Percentiles rank a stretch among this genome's conserved stretches.
phyloP scores from a whole-genome alignment of 2,888 invertebrate genomes.

The Hoplodrina ambigua region DNA sequence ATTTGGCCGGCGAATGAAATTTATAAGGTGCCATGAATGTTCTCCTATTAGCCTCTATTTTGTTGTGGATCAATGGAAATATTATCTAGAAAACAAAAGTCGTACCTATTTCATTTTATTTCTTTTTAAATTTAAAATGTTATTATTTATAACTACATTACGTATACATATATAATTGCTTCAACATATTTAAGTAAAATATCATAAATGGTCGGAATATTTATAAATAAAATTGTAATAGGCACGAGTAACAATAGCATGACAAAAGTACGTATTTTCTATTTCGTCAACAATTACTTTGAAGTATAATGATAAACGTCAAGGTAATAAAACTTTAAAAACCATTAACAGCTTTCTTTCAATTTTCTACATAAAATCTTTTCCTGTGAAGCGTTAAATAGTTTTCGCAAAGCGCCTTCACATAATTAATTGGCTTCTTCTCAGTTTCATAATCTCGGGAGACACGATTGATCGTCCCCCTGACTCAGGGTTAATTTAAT shows the following conservation, averaged over 20 bases:
- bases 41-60: background rate
- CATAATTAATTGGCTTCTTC: constrained; percentile 81
- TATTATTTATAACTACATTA: too few relatives aligned
- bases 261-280: too few relatives aligned
- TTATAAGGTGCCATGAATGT: background rate
- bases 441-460: constrained; percentile 76
- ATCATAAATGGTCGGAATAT: too few relatives aligned
- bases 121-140: too few relatives aligned
- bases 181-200: too few relatives aligned
- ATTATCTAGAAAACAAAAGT: too few relatives aligned
- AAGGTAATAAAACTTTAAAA: background rate
- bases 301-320: rapidly evolving
- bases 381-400: constrained; percentile 30
- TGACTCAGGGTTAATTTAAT: constrained; percentile 73
- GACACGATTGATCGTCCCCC: constrained; percentile 78
- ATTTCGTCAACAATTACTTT: too few relatives aligned
- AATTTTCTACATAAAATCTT: background rate
- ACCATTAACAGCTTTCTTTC: background rate
- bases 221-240: too few relatives aligned
- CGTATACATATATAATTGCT: too few relatives aligned
- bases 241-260: too few relatives aligned
- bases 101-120: too few relatives aligned
- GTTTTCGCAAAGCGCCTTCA: constrained; percentile 65
- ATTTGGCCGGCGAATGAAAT: background rate
- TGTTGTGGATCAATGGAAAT: background rate